Evolutionary conservation across 2,113 vertebrate species (phyloP), one percentile per base, ranked within the genome.

Genomic region (Regulus satrapa): DNA sequence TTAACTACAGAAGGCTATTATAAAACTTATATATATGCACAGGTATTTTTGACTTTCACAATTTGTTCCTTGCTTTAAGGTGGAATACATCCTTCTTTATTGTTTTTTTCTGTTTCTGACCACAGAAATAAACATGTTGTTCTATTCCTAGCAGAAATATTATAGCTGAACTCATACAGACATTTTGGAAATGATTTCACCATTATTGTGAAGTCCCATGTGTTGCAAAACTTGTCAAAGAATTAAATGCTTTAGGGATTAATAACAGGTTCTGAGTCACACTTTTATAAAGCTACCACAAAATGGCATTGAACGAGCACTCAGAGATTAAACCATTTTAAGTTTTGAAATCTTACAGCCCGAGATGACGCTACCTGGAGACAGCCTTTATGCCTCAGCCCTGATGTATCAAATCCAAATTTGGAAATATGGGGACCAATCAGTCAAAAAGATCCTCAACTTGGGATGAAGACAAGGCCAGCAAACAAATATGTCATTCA

Each of bases 231-330:
- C 84, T 82, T 63, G 36, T 78, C 62, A 82, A 92, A 72, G 48
- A 85, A 74, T 76, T 15, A 85, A 92, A 82, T 85, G 54, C 58
- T 95, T 75, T 91, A 63, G 58, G 58, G 66, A 89, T 87, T 94
- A 92, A 92, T 94, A 92, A 75, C 32, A 55, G 76, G 54, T 45
- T 85, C 73, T 72, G 62, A 91, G 62, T 89, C 87, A 87, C 19
- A 28, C 61, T 85, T 94, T 64, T n/a, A 55, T 76, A 68, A 81
- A 85, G 40, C 21, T 87, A 51, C 46, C 20, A 51, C 54, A 76
- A 83, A 92, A 88, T 55, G 38, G 46, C 26, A 92, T 66, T 54
- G 19, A n/a, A 90, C 28, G 13, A 82, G 61, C 36, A 78, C 43
- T 78, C 56, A 20, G 40, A 59, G n/a, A 75, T 48, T 1, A 85